Conservation (phyloP, 2,888 invertebrate species). For the Steinernema carpocapsae region DNA sequence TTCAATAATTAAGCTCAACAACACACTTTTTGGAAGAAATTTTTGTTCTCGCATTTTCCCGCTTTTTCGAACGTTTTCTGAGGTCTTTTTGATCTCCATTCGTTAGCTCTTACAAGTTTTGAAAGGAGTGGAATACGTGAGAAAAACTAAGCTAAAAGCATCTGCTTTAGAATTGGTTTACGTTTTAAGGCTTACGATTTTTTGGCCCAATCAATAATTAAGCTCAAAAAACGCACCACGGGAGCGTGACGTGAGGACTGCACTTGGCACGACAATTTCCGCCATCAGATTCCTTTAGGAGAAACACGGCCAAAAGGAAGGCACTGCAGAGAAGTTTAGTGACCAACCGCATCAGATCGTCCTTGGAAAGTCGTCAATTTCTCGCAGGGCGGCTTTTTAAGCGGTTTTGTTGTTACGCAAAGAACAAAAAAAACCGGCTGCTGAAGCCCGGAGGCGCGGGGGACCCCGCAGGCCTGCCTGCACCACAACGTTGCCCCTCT, state of each 20-base stretch:
- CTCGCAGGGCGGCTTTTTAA: not conserved
- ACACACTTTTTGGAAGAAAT: too few species aligned
- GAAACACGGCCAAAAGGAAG: not conserved
- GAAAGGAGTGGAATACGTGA: too few species aligned
- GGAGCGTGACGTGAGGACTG: conserved; percentile 48
- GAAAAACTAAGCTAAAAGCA: too few species aligned
- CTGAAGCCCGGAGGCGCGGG: conserved; percentile 13
- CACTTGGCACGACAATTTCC: conserved; percentile 45
- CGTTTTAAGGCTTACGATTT: too few species aligned
- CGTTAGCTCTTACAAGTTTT: too few species aligned
- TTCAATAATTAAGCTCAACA: too few species aligned
- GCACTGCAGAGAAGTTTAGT: not conserved
- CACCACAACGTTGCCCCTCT: not conserved
- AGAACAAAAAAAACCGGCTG: conserved; percentile 2
- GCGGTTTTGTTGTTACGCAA: conserved; percentile 13
- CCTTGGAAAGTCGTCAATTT: not conserved
- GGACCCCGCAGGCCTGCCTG: not conserved
- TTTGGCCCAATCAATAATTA: not conserved
- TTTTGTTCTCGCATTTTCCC: too few species aligned
- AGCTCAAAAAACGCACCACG: conserved; percentile 42
- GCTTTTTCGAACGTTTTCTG: too few species aligned
- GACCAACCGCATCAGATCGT: not conserved
- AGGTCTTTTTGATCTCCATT: too few species aligned
- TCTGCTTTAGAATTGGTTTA: too few species aligned
- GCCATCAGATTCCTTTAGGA: not conserved